A percentile compares a stretch with the other conserved stretches of the same genome.
Evolutionary conservation across 2,888 invertebrate species (phyloP).

Genomic region (Cyclophora punctaria): DNA sequence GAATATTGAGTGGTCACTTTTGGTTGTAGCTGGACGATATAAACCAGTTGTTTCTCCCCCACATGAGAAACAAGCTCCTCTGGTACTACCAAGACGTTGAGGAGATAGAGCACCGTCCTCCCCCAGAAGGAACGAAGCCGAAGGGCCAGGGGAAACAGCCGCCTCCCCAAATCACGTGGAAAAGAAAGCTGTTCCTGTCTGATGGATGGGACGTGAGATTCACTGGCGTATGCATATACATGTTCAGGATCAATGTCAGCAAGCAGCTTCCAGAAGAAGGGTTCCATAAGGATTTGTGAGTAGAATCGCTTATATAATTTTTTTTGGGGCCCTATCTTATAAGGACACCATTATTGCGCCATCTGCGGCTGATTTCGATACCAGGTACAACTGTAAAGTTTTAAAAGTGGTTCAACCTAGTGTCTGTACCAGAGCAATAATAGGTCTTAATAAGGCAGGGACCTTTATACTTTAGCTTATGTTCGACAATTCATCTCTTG

Average conservation of each 20-base stretch:
- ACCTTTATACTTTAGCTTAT: too few relatives aligned
- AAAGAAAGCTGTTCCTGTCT: conserved; percentile 88
- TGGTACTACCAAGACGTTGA: conserved; percentile 94
- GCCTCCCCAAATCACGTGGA: conserved; percentile 64
- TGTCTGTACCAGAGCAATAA: not conserved
- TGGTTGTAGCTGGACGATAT: conserved; percentile 85
- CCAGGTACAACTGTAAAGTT: too few relatives aligned
- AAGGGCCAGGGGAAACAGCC: conserved; percentile 61
- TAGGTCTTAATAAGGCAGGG: too few relatives aligned
- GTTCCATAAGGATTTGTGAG: conserved; percentile 88
- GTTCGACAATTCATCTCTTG: not conserved
- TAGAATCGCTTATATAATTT: conserved; percentile 4
- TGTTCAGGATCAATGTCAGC: conserved; percentile 87
- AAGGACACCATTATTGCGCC: too few relatives aligned
- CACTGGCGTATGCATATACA: conserved; percentile 88
- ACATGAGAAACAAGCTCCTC: conserved; percentile 87
- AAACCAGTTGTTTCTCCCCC: conserved; percentile 88
- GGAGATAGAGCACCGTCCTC: conserved; percentile 77
- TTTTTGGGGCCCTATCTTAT: too few relatives aligned
- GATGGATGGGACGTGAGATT: conserved; percentile 89
- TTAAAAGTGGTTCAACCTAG: not conserved
- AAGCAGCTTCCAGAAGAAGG: conserved; percentile 93
- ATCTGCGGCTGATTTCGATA: too few relatives aligned
- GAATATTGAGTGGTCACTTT: not conserved
- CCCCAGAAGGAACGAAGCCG: conserved; percentile 61